Percentiles rank a stretch among this genome's conserved stretches.
phyloP scores from a whole-genome alignment of 1,140 invertebrate genomes.

The Scaptomyza pallida region DNA sequence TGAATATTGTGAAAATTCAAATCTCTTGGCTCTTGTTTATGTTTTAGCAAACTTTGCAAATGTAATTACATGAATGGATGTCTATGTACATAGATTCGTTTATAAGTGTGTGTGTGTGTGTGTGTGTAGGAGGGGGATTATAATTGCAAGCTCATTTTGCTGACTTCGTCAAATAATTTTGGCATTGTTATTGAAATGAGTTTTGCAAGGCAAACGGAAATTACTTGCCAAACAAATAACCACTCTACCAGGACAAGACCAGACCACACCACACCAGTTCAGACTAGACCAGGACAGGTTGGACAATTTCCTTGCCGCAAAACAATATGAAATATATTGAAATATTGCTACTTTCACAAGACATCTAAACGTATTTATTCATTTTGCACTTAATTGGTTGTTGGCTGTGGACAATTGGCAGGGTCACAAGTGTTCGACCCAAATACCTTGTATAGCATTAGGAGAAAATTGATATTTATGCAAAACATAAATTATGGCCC shows the following conservation, averaged over 20 bases:
- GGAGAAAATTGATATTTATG: conserved; percentile 50
- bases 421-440: not conserved
- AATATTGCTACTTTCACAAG: conserved; percentile 7
- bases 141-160: conserved; percentile 41
- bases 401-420: conserved; percentile 12
- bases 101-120: conserved; percentile 12
- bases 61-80: conserved; percentile 20
- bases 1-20: not conserved
- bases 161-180: conserved; percentile 42
- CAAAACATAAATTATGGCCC: conserved; percentile 35
- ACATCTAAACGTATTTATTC: not conserved
- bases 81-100: conserved; percentile 9
- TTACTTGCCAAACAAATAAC: conserved; percentile 22
- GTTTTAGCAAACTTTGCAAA: conserved; percentile 18
- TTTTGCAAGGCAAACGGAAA: conserved; percentile 34
- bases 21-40: not conserved
- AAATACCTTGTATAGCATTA: conserved; percentile 3
- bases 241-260: not conserved
- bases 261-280: no score
- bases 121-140: conserved; percentile 19
- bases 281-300: conserved; percentile 2
- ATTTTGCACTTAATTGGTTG: conserved; percentile 19
- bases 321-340: conserved; percentile 60
- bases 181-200: conserved; percentile 72
- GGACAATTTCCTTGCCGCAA: conserved; percentile 22